Evolutionary conservation across 1,140 invertebrate genomes (phyloP), one percentile per base, ranked within the genome.

Genomic region (Zaprionus nigranus): DNA sequence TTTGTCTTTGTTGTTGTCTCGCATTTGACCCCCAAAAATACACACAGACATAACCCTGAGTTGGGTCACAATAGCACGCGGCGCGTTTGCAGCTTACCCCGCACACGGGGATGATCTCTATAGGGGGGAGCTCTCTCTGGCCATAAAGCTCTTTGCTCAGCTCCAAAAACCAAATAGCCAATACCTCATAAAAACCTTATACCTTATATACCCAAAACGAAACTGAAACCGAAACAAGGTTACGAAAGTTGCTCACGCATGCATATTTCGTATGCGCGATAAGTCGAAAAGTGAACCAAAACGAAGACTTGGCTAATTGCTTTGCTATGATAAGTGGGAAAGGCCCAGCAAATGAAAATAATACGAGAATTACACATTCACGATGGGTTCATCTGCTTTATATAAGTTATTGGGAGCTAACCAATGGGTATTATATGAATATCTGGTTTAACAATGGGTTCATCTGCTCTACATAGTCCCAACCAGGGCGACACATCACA

Each of bases 11-110:
- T 65, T 81, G 51, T 64, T 80, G 40, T 56, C 20, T 38, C 51
- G 43, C 78, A 57, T 69, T 78, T 87, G 84, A 88, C 84, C 84
- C 85, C 81, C 81, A 90, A 84, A 87, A 67, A 62, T 3, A 51
- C 51, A 54, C 17, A 40, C 20, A 60, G 30, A 26, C 30, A 61
- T 66, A 62, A 73, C 75, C 75, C 69, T 77, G 75, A 77, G 75
- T 51, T 36, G 40, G 75, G 75, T 77, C 75, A 49, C 43, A 66
- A 43, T 46, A 26, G 24, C 40, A 51, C 24, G 22, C 34, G 7
- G 28, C 53, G 43, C 40, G 34, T 34, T 56, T 20, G 13, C 59
- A 58, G 54, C 62, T 36, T 17, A 22, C 24, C 20, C 22, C 12
- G 26, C 20, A 66, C 40, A 54, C 54, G 64, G 38, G 40, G 56